Base-by-base conservation (phyloP, 2,888 invertebrate species). In the Marasmarcha lunaedactyla region DNA sequence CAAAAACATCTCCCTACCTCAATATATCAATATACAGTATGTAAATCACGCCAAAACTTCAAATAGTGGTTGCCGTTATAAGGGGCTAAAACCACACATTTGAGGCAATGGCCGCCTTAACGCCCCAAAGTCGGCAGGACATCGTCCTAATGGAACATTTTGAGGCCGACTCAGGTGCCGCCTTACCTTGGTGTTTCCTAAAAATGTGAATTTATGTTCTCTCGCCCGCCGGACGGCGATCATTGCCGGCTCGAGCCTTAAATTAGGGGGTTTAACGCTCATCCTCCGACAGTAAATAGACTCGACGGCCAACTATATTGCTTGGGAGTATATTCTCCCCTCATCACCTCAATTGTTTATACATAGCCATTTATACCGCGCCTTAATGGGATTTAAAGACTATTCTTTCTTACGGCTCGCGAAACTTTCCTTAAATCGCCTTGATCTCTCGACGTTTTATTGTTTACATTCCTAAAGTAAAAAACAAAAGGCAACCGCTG, bases 141-240 rank as follows among this genome's bases (percentile, higher is more conserved):
- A 46, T 58, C 54, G 10, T 30, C 30, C n/a, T 71, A 71, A 69
- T 71, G 63, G 61, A 60, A 59, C 51, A 56, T 70, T 68, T 67
- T 63, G 67, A 60, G 66, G 65, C 54, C 48, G 61, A 48, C 66
- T 52, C 74, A 73, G 74, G 74, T 74, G 74, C 62, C 61, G 56
- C 53, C 39, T 50, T 46, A 45, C 55, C 56, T 53, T 47, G 58
- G 58, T 61, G 70, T 61, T 63, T 60, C 68, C 74, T 74, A 72
- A 78, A 78, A 77, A 77, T 74, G 76, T 68, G 76, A 73, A 78
- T 79, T 79, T 79, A 79, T 77, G 69, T 68, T 57, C 57, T 57
- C 57, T 57, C 66, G 53, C 63, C 71, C 65, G 56, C 54, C 63
- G 69, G 69, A 63, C 71, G 71, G 20, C 76, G 71, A 79, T 78